Evolutionary conservation across 2,113 vertebrate genomes (phyloP), one percentile per base, ranked within the genome.

Genomic region (Petroica traversi): DNA sequence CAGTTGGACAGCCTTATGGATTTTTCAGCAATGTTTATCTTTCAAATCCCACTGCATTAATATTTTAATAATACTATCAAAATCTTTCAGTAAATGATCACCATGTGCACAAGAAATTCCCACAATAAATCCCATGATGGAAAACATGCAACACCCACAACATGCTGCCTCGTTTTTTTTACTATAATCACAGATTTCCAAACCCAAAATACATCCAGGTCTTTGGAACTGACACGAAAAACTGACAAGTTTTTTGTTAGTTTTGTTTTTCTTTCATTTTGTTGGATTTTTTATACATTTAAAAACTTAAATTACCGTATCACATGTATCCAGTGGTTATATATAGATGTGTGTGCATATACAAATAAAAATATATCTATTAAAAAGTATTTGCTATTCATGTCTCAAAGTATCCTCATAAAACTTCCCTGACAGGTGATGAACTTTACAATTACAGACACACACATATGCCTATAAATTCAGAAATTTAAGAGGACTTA

Each of bases 21-120:
- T 84, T 86, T 92, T 86, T 83, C 75, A 80, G 59, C 72, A 62
- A 62, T 58, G 68, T 73, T 36, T 59, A 71, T 86, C 83, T 89
- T 92, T 48, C 8, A 2, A 72, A 77, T 86, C 79, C 76, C 18
- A 3, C 31, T 48, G 48, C 68, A 83, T 81, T 76, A 83, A 63
- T 94, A 93, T 77, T 88, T 95, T 93, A 94, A 87, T 45, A 77
- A 61, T 23, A 41, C 48, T 78, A 84, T 63, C 43, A 91, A 68
- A 91, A 86, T 40, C 43, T 63, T 74, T 55, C 1, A 5, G 68
- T 75, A 92, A 88, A 84, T 1, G 7, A 67, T 74, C 80, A 59
- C 59, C 64, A 71, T 0, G 2, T 52, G 80, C 79, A 72, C 51
- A 59, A 71, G 59, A 71, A 93, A 89, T 68, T 89, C 78, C 66